A percentile compares a stretch with the other conserved stretches of the same genome.
phyloP scores from a whole-genome alignment of 2,113 vertebrate genomes.

The Hyaena hyaena region DNA sequence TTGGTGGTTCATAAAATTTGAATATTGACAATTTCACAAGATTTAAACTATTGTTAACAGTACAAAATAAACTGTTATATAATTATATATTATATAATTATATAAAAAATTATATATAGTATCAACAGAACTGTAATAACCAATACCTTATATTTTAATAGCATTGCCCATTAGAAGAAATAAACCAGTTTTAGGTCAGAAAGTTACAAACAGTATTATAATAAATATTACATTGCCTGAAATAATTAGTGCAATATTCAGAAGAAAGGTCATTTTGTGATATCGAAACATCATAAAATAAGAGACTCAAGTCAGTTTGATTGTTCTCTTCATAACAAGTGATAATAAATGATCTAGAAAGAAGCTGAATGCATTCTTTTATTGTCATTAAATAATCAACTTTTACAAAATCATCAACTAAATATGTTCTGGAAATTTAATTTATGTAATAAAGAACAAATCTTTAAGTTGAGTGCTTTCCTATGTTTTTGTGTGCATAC shows the following conservation, averaged over 20 bases:
- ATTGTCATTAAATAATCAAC: neutral
- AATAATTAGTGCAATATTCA: neutral
- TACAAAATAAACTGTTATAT: neutral
- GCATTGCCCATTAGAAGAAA: neutral
- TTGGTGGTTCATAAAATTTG: neutral
- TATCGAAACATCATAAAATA: neutral
- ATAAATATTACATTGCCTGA: neutral
- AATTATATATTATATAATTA: too few species aligned
- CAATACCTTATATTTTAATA: neutral
- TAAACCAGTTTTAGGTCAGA: neutral
- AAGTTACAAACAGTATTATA: neutral
- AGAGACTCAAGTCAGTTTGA: neutral
- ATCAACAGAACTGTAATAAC: neutral
- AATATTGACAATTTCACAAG: neutral
- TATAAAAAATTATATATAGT: neutral
- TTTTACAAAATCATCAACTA: neutral
- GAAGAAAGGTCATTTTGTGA: neutral
- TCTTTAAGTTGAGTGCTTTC: neutral
- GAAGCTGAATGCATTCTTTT: neutral
- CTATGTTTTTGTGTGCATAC: neutral
- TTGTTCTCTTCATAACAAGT: neutral
- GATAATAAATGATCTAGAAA: neutral
- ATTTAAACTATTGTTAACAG: neutral
- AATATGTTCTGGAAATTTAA: neutral
- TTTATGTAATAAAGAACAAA: neutral